Evolutionary conservation across 2,888 invertebrate species (phyloP), one percentile per base, ranked within the genome.

Genomic region (Penaeus monodon): DNA sequence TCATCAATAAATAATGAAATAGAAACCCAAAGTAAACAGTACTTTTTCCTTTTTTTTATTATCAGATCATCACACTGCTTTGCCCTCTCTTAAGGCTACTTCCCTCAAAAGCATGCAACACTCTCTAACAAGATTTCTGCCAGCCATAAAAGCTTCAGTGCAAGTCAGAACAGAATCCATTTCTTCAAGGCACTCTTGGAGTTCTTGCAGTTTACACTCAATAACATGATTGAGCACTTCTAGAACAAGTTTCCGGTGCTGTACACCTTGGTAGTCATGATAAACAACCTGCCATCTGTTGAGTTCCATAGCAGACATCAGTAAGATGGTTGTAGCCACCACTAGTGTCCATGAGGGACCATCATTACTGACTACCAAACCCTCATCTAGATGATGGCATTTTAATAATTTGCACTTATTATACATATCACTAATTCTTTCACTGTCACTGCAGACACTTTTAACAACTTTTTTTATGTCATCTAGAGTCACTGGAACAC

Each of bases 401-500:
- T 20, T 22, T n/a, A 84, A 77, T 22, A 88, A 29, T 66, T 38
- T 77, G 20, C 33, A 64, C 38, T 87, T 87, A 17, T 57, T 57
- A 57, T 14, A 57, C 57, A 57, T 57, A 57, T 80, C n/a, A 80
- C 66, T 66, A 38, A 29, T 80, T 74, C 86, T 73, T 24, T 44
- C n/a, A 22, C 7, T 6, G n/a, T 74, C 27, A 64, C 38, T 24
- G n/a, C 33, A 10, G 17, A 76, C 29, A 38, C 33, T 20, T 17
- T 65, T 66, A 38, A 44, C 74, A 12, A 84, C 78, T 49, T 24
- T n/a, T 44, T 80, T 29, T 44, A 89, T 57, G 22, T 94, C 94
- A 68, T 93, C 92, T 91, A 95, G 93, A 64, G 93, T 92, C 91
- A 96, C 94, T 82, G 93, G 92, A 81, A 96, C 94, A 92, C 93